A percentile compares a stretch with the other conserved stretches of the same genome.
Evolutionary conservation across 2,888 invertebrate genomes (phyloP).

Genomic region (Brenthis daphne): DNA sequence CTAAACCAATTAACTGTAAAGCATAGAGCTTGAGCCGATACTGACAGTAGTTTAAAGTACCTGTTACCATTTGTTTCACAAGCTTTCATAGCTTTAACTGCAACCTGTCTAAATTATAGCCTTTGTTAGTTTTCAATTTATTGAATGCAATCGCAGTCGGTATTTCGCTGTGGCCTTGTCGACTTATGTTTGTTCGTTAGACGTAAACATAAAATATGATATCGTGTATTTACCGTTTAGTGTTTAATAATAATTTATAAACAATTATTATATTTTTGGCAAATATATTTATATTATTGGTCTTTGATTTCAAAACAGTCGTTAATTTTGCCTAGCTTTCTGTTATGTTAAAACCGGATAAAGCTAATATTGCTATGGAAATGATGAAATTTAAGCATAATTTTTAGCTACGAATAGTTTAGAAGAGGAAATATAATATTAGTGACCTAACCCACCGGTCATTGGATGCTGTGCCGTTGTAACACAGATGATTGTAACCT

Average conservation of each 20-base stretch:
- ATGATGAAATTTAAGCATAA: neutral
- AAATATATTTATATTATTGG: no score
- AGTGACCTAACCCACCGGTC: constrained; percentile 31
- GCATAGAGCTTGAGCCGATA: neutral
- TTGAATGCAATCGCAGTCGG: constrained; percentile 5
- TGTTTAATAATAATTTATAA: no score
- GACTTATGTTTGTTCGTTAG: no score
- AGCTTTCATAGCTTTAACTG: constrained; percentile 15
- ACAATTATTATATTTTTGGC: no score
- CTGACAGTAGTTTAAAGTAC: constrained; percentile 6
- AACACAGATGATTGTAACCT: constrained; percentile 25
- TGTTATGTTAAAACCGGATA: no score
- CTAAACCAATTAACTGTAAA: constrained; percentile 19
- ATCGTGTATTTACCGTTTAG: no score
- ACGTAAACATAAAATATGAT: no score
- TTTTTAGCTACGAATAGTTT: constrained; percentile 5
- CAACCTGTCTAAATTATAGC: constrained; percentile 30
- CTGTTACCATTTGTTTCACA: constrained; percentile 12
- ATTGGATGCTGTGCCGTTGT: constrained; percentile 10
- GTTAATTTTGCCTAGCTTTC: no score
- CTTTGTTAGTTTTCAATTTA: constrained; percentile 30
- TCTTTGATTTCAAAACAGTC: no score
- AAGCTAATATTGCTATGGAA: no score
- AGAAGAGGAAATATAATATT: constrained; percentile 32
- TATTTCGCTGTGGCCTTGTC: no score